These are phyloP conservation scores for Zaprionus lineosus DNA, from an alignment of 2,888 invertebrate genomes.

Conservation along the genomic window DNA sequence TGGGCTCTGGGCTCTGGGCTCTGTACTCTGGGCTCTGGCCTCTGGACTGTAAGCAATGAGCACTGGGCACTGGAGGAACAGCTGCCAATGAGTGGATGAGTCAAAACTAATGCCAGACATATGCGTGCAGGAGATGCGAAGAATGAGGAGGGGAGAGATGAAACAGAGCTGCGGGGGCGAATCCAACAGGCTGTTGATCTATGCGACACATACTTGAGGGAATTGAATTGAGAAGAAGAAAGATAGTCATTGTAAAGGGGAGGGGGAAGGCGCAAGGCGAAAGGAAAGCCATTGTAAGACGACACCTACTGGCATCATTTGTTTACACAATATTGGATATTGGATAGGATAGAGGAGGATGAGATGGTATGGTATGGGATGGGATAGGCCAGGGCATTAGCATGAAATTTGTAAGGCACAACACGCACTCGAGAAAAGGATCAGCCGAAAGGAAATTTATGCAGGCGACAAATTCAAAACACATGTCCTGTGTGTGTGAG, in stretches of 20 bases:
- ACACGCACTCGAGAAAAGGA: slow-evolving; percentile 70
- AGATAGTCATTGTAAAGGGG: neutral
- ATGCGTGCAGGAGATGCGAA: neutral
- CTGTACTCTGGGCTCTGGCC: neutral
- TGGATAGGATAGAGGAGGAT: slow-evolving; percentile 51
- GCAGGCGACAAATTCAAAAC: slow-evolving; percentile 76
- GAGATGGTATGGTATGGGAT: too few relatives aligned
- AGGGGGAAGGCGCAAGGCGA: slow-evolving; percentile 11
- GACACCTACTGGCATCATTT: slow-evolving; percentile 74
- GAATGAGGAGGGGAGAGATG: neutral
- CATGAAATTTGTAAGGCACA: slow-evolving; percentile 73
- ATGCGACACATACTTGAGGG: slow-evolving; percentile 59
- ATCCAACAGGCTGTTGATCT: slow-evolving; percentile 67
- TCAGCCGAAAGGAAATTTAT: slow-evolving; percentile 60
- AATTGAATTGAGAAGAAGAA: neutral
- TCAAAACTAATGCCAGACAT: slow-evolving; percentile 49
- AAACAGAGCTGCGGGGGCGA: slow-evolving; percentile 10
- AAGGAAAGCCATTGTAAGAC: slow-evolving; percentile 51
- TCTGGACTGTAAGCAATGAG: too few relatives aligned
- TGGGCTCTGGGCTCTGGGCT: too few relatives aligned
- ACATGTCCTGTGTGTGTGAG: slow-evolving; percentile 56
- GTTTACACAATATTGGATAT: slow-evolving; percentile 76
- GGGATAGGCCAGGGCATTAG: slow-evolving; percentile 55
- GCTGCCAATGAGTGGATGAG: slow-evolving; percentile 65
- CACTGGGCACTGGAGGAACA: slow-evolving; percentile 36